Evolutionary conservation across 2,113 vertebrate genomes (phyloP), one percentile per base, ranked within the genome.

Genomic region (Holacanthus passer): DNA sequence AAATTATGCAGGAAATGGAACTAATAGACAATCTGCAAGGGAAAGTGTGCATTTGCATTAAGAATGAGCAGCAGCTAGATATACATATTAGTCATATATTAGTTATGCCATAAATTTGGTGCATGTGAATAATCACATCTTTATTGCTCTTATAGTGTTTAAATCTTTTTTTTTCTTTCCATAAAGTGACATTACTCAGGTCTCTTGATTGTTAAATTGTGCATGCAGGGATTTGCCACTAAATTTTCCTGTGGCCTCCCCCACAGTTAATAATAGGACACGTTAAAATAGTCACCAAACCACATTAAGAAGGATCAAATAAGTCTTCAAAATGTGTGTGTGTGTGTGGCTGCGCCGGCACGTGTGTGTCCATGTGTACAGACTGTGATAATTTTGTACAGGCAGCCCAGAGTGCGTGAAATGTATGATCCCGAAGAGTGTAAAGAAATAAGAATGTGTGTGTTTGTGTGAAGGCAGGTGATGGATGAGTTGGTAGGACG

Each of bases 401-500:
- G 55, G 20, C 59, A 59, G 35, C 56, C 59, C 31, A 52, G 24
- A 66, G 59, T 41, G 67, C 16, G 22, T 72, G 48, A 52, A 70
- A 56, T 19, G 22, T 75, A 29, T 69, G 50, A 72, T 84, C 53
- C 24, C 1, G 66, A 53, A n/a, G 24, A 65, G 56, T 29, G 53
- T 63, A 41, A 82, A 67, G 69, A 53, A 60, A 86, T 79, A 78
- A 73, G 48, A 37, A 47, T 59, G 27, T 72, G 69, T 55, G 71
- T 72, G 77, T 82, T 72, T 73, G 68, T 82, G 68, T 81, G 84
- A 52, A 58, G 50, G 69, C 50, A 82, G 84, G 60, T 90, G 82
- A 92, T 92, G 78, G 84, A 92, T 82, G 86, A 84, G 87, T 39
- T 63, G 74, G 68, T 73, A 56, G 31, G 68, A 66, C 41, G 55